Percentiles rank a stretch among this genome's conserved stretches.
Conservation (phyloP, 2,797 vertebrate species). For the Nyctalus aviator region DNA sequence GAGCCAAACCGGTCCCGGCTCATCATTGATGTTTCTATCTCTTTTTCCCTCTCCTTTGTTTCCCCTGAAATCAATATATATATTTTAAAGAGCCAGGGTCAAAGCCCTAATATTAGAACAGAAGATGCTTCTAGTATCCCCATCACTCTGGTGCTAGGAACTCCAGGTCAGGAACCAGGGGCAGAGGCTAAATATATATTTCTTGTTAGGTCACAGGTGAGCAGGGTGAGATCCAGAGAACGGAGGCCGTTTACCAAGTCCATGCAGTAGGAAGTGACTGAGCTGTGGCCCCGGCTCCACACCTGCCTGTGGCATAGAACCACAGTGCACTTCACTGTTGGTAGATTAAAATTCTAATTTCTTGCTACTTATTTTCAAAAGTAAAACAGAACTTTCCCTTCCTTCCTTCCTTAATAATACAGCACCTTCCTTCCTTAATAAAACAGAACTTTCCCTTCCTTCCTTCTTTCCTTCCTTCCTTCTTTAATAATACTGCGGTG, state of each 20-base stretch:
- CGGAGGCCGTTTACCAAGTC: not conserved
- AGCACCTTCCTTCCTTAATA: not conserved
- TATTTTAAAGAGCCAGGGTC: too few relatives aligned
- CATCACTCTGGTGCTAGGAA: not conserved
- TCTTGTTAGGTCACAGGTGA: not conserved
- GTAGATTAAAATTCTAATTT: not conserved
- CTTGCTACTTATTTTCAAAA: slow-evolving; percentile 28
- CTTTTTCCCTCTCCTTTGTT: too few relatives aligned
- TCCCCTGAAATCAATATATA: too few relatives aligned
- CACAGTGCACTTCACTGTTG: not conserved
- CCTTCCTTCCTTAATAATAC: not conserved
- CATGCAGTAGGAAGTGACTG: too few relatives aligned
- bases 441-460: too few relatives aligned
- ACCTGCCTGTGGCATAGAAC: not conserved
- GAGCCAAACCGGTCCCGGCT: too few relatives aligned
- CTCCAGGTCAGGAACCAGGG: not conserved
- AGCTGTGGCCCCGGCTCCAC: not conserved
- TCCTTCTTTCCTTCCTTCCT: not conserved
- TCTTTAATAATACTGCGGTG: not conserved
- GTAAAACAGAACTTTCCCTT: not conserved
- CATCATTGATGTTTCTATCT: too few relatives aligned
- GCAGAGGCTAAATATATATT: not conserved
- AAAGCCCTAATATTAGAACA: not conserved
- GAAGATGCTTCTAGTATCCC: not conserved
- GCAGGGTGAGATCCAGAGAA: not conserved